Percentiles rank a stretch among this genome's conserved stretches.
These are phyloP conservation scores for Tympanuchus pallidicinctus DNA, from an alignment of 2,113 vertebrate species.

Conservation along the genomic window DNA sequence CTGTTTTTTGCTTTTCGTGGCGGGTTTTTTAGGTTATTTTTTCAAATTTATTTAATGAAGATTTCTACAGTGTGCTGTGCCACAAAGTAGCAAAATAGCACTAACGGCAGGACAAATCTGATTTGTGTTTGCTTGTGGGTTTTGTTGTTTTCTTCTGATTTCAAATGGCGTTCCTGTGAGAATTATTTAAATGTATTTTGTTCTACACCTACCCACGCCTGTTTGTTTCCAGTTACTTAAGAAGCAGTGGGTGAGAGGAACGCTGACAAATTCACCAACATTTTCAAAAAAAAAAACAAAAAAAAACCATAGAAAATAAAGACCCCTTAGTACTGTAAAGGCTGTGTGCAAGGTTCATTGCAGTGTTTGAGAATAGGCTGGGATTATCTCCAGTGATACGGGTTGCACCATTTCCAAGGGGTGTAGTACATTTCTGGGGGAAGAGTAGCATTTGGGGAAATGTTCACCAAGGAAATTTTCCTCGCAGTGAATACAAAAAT, in stretches of 20 bases:
- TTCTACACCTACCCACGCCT: background rate
- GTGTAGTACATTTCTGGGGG: background rate
- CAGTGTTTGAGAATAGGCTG: background rate
- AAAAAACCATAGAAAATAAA: background rate
- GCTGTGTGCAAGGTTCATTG: background rate
- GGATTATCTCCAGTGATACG: background rate
- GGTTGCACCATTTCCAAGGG: background rate
- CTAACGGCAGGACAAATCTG: background rate
- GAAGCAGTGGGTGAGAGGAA: background rate
- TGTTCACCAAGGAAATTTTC: background rate
- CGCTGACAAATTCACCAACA: background rate
- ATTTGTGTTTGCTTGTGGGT: background rate
- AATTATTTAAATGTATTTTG: background rate
- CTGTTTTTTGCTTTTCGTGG: background rate
- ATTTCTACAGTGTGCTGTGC: background rate
- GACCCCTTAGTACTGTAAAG: background rate
- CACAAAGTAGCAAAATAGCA: background rate
- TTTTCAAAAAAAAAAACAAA: background rate
- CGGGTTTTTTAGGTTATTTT: background rate
- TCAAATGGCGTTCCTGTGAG: background rate
- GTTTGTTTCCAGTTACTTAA: background rate
- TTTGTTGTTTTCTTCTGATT: slow-evolving; percentile 6
- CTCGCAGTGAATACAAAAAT: slow-evolving; percentile 4
- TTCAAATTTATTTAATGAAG: background rate
- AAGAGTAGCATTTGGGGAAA: background rate